Conservation (phyloP, 37 sponge, comb jelly and placozoan species). For the Eunapius fragilis region DNA sequence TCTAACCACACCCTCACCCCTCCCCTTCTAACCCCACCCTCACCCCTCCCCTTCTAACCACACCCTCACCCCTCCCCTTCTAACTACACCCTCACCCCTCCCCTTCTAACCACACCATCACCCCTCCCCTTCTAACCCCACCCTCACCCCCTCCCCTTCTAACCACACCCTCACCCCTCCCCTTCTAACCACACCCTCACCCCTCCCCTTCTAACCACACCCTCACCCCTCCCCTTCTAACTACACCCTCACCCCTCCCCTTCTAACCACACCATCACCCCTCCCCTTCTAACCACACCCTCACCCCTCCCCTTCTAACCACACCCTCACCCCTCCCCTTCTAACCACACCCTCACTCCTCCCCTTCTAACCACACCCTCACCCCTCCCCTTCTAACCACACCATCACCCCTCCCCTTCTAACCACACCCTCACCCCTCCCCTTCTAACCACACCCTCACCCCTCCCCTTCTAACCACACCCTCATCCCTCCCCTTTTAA, state of each 20-base stretch:
- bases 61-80: not conserved
- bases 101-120: not conserved
- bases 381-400: not conserved
- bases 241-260: not conserved
- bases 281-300: too few species aligned
- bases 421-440: not conserved
- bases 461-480: not conserved
- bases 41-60: not conserved
- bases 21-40: not conserved
- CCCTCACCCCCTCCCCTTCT: not conserved
- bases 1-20: too few species aligned
- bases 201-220: not conserved
- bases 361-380: not conserved
- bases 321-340: not conserved
- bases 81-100: not conserved
- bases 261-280: not conserved
- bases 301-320: not conserved
- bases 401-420: not conserved
- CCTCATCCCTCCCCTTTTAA: conserved; percentile 5
- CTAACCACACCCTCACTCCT: not conserved
- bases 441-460: conserved; percentile 14
- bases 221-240: not conserved
- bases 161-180: not conserved
- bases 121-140: not conserved
- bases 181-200: not conserved